A percentile compares a stretch with the other conserved stretches of the same genome.
Conservation (phyloP, 2,888 invertebrate species). For the Lissonota sp. region DNA sequence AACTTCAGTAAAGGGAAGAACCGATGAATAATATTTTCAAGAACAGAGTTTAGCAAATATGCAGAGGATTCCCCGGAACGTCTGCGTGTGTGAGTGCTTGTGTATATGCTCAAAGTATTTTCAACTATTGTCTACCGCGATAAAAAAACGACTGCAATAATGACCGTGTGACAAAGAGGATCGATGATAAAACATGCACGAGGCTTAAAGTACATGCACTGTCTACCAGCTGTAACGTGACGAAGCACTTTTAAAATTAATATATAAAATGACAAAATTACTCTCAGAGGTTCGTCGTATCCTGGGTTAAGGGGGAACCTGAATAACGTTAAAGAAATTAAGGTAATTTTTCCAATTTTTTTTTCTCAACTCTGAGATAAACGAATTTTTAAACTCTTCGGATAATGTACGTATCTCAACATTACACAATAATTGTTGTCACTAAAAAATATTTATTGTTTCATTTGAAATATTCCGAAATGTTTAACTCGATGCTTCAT, state of each 20-base stretch:
- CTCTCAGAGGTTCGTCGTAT: background rate
- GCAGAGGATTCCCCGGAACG: background rate
- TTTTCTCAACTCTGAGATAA: too few relatives aligned
- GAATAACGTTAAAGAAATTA: too few relatives aligned
- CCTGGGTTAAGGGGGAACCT: background rate
- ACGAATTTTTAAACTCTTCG: too few relatives aligned
- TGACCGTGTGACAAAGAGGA: background rate
- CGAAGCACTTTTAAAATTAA: slow-evolving; percentile 13
- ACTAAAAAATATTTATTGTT: too few relatives aligned
- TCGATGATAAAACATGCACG: slow-evolving; percentile 22
- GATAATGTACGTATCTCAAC: too few relatives aligned
- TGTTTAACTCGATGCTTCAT: too few relatives aligned
- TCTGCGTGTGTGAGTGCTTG: background rate
- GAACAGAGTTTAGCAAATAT: slow-evolving; percentile 5
- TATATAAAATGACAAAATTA: slow-evolving; percentile 30
- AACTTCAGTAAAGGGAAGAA: background rate
- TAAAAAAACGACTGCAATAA: background rate
- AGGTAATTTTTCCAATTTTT: too few relatives aligned
- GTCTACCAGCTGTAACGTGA: slow-evolving; percentile 11
- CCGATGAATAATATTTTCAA: slow-evolving; percentile 26
- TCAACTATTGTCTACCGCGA: background rate
- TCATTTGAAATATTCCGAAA: too few relatives aligned
- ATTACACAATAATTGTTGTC: too few relatives aligned
- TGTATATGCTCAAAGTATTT: slow-evolving; percentile 13
- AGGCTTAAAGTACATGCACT: background rate